Percentiles rank a stretch among this genome's conserved stretches.
Evolutionary conservation across 1,140 invertebrate species (phyloP).

Genomic region (Matsumurasca onukii): DNA sequence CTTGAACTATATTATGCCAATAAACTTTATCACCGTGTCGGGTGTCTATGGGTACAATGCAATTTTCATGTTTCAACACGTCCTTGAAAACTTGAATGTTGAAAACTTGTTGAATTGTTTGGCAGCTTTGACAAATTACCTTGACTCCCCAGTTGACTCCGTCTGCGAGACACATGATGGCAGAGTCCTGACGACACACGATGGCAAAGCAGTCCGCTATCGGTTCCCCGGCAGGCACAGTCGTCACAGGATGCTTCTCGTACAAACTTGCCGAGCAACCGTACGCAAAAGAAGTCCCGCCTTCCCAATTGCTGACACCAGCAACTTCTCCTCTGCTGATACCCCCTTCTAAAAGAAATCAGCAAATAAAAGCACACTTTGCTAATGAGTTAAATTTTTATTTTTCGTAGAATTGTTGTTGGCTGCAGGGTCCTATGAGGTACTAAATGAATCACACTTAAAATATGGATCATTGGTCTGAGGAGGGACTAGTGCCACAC

Average conservation of each 20-base stretch:
- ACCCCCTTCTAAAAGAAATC: constrained; percentile 20
- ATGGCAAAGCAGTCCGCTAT: constrained; percentile 90
- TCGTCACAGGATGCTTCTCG: constrained; percentile 75
- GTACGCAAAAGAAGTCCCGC: constrained; percentile 27
- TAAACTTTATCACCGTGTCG: too few relatives aligned
- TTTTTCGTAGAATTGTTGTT: constrained; percentile 11
- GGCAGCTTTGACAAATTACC: too few relatives aligned
- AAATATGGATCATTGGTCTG: too few relatives aligned
- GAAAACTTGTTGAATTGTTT: too few relatives aligned
- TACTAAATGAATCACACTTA: too few relatives aligned
- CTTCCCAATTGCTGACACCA: constrained; percentile 64
- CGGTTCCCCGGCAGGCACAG: constrained; percentile 77
- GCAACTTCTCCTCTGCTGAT: constrained; percentile 52
- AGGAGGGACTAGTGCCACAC: too few relatives aligned
- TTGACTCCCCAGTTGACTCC: constrained; percentile 95
- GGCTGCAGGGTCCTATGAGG: too few relatives aligned
- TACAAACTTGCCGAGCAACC: constrained; percentile 62
- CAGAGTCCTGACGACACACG: constrained; percentile 74
- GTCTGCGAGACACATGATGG: constrained; percentile 83
- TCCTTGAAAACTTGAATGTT: too few relatives aligned
- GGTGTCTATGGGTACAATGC: too few relatives aligned
- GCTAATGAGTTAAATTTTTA: too few relatives aligned
- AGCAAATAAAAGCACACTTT: not conserved
- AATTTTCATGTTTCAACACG: too few relatives aligned
- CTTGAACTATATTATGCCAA: too few relatives aligned